phyloP scores from a whole-genome alignment of 1,140 invertebrate genomes.

The Himalopsyche phryganea region DNA sequence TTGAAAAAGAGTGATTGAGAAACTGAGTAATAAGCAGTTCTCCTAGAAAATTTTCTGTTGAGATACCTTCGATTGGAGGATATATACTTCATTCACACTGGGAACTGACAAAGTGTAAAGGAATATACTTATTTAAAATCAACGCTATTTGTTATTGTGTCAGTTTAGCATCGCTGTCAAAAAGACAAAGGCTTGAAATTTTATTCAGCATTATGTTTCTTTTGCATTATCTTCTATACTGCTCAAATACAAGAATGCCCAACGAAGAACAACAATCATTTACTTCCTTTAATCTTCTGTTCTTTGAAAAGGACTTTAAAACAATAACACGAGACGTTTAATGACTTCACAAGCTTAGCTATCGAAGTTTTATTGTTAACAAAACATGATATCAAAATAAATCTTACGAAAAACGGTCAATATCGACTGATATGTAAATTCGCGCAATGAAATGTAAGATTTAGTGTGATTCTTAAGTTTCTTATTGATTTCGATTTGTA shows the following conservation, averaged over 20 bases:
- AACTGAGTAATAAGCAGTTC: no score
- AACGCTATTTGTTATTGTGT: no score
- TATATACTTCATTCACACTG: no score
- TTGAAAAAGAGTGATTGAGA: no score
- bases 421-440: not conserved
- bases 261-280: constrained; percentile 12
- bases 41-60: no score
- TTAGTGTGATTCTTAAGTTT: no score
- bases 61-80: no score
- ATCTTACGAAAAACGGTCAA: not conserved
- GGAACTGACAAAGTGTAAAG: no score
- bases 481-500: no score
- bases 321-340: no score
- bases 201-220: constrained; percentile 27
- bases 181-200: constrained; percentile 25
- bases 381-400: no score
- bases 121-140: no score
- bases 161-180: not conserved
- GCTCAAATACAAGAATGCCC: constrained; percentile 18
- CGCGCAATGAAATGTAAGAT: constrained; percentile 3
- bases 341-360: not conserved
- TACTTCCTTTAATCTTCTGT: constrained; percentile 2
- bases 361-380: not conserved
- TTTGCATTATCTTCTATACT: constrained; percentile 20
- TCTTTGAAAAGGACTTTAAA: not conserved